These are phyloP conservation scores for Allobates femoralis DNA, from an alignment of 2,797 vertebrate genomes.

Conservation along the genomic window DNA sequence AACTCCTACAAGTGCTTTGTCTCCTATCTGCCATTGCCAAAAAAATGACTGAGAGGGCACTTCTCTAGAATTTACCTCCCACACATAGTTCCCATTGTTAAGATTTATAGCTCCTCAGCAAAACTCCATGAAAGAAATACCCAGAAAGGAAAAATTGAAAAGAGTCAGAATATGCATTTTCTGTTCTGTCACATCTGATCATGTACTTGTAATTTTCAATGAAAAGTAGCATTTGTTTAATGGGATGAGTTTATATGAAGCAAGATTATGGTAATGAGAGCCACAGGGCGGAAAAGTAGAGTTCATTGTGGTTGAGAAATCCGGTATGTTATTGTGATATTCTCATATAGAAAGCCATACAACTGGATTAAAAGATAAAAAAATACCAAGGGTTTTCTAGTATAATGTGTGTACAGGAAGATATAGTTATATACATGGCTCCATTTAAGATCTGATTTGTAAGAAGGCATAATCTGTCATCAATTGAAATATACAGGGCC, in stretches of 20 bases:
- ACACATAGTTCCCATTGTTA: constrained; percentile 11
- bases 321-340: neutral
- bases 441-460: too few species aligned
- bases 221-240: constrained; percentile 12
- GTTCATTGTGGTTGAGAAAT: neutral
- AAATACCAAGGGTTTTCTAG: neutral
- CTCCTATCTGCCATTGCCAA: constrained; percentile 33
- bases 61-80: constrained; percentile 43
- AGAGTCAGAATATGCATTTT: constrained; percentile 14
- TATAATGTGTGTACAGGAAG: too few species aligned
- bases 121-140: neutral
- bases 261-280: constrained; percentile 27
- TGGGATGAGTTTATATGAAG: neutral
- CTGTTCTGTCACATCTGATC: constrained; percentile 2
- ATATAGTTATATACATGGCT: too few species aligned
- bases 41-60: constrained; percentile 22
- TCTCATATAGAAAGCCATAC: neutral
- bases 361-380: constrained; percentile 1
- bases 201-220: neutral
- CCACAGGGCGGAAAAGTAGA: neutral
- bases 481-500: too few species aligned
- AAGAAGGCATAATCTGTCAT: too few species aligned
- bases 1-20: constrained; percentile 56
- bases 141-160: neutral
- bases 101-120: neutral